A percentile compares a stretch with the other conserved stretches of the same genome.
phyloP scores from a whole-genome alignment of 2,113 vertebrate species.

The Maccullochella peelii region DNA sequence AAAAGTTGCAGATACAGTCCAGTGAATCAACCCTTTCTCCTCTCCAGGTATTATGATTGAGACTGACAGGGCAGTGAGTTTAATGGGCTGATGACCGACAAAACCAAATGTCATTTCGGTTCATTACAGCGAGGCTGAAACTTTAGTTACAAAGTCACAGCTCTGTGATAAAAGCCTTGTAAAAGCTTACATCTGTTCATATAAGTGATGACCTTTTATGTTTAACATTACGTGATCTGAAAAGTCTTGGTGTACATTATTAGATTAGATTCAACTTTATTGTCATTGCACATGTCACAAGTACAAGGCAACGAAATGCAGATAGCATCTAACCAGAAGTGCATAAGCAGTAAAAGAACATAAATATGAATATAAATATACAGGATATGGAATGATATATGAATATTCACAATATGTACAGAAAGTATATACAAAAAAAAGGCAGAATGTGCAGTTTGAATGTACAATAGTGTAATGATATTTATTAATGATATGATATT shows the following conservation, averaged over 20 bases:
- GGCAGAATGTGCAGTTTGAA: too few relatives aligned
- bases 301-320: too few relatives aligned
- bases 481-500: too few relatives aligned
- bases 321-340: too few relatives aligned
- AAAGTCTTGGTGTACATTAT: not conserved
- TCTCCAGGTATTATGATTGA: conserved; percentile 6
- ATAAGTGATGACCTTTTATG: not conserved
- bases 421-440: too few relatives aligned
- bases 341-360: too few relatives aligned
- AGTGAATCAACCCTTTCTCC: not conserved
- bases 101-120: conserved; percentile 17
- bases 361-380: too few relatives aligned
- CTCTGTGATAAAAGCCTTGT: not conserved
- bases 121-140: not conserved
- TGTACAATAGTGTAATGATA: too few relatives aligned
- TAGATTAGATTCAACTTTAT: too few relatives aligned
- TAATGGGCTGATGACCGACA: not conserved
- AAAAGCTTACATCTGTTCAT: conserved; percentile 7
- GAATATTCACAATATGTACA: too few relatives aligned
- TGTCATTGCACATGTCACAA: too few relatives aligned
- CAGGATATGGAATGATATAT: too few relatives aligned
- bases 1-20: not conserved
- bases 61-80: not conserved
- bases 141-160: not conserved
- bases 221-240: not conserved